A percentile compares a stretch with the other conserved stretches of the same genome.
phyloP scores from a whole-genome alignment of 2,888 invertebrate species.

The Rhaphigaster nebulosa region DNA sequence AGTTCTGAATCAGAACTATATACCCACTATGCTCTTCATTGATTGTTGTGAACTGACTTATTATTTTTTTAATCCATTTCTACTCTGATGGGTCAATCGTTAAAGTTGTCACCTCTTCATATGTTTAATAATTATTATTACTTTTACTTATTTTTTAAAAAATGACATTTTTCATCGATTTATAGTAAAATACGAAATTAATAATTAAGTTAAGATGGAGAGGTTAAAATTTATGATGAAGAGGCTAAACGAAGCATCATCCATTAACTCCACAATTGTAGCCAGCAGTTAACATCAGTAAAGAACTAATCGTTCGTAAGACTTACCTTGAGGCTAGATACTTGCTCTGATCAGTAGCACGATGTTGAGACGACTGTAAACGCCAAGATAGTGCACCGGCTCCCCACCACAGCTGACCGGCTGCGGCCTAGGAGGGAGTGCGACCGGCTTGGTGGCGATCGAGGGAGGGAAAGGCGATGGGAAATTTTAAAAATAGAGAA shows the following conservation, averaged over 20 bases:
- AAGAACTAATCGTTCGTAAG: background rate
- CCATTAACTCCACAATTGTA: background rate
- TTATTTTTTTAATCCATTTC: no score
- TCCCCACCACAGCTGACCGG: background rate
- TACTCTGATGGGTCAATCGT: background rate
- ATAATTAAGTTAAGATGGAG: no score
- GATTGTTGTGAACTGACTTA: no score
- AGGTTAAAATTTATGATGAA: background rate
- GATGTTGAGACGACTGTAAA: background rate
- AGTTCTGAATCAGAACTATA: no score
- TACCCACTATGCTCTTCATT: no score
- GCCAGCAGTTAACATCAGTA: background rate
- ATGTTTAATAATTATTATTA: background rate
- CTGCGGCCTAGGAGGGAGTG: background rate
- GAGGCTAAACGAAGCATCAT: background rate
- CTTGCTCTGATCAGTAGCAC: background rate
- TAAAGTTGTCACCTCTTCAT: background rate
- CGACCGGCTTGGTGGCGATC: background rate
- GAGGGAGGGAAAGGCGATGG: background rate
- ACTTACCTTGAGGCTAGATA: background rate
- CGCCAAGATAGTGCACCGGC: background rate
- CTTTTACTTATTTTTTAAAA: background rate
- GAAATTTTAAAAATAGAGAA: background rate
- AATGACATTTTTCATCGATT: no score
- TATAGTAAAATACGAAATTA: no score